phyloP scores from a whole-genome alignment of 2,113 vertebrate genomes.

The Solea solea region DNA sequence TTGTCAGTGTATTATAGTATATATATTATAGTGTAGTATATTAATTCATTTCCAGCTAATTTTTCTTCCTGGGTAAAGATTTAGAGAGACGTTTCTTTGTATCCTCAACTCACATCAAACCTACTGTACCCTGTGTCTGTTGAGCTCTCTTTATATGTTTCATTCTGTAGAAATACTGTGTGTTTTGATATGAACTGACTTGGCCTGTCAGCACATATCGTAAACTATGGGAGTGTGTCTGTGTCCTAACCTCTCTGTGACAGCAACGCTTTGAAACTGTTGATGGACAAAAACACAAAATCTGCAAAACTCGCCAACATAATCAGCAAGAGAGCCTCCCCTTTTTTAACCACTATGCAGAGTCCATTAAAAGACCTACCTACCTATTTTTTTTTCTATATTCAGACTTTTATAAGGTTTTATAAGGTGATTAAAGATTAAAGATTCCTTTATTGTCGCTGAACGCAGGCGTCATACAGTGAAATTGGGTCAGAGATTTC shows the following conservation, averaged over 20 bases:
- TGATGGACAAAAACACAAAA: conserved; percentile 59
- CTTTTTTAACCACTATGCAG: neutral
- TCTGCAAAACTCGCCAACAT: neutral
- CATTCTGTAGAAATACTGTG: conserved; percentile 43
- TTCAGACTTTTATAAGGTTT: too few relatives aligned
- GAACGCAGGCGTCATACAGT: too few relatives aligned
- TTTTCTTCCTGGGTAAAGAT: conserved; percentile 17
- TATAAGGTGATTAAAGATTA: too few relatives aligned
- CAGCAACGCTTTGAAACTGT: conserved; percentile 40
- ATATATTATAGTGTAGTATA: too few relatives aligned
- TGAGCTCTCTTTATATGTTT: conserved; percentile 58
- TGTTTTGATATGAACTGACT: conserved; percentile 65
- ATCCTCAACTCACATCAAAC: conserved; percentile 38
- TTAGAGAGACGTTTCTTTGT: conserved; percentile 16
- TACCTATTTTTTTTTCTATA: neutral
- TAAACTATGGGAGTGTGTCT: conserved; percentile 50
- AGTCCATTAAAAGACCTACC: neutral
- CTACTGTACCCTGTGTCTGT: conserved; percentile 54
- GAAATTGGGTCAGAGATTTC: too few relatives aligned
- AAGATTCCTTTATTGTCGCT: too few relatives aligned
- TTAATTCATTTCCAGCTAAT: neutral
- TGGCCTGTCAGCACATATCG: conserved; percentile 62
- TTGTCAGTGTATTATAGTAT: too few relatives aligned
- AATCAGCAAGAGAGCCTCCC: neutral
- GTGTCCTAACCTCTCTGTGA: conserved; percentile 55